Conservation (phyloP, 2,797 vertebrate species). For the Florisuga fusca region DNA sequence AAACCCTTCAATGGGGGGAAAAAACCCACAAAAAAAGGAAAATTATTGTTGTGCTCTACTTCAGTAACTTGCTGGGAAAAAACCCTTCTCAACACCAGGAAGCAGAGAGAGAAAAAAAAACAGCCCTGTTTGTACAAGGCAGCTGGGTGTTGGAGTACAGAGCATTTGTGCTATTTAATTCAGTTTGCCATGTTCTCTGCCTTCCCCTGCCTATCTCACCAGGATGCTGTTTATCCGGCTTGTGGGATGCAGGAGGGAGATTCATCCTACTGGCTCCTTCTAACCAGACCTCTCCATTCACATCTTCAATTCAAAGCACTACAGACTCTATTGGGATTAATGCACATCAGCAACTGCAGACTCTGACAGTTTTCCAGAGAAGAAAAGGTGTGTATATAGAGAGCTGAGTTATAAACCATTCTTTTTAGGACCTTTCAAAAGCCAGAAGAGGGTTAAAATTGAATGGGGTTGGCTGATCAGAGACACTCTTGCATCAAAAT, state of each 20-base stretch:
- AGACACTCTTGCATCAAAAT: neutral
- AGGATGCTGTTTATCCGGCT: neutral
- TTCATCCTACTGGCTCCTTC: neutral
- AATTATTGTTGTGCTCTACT: neutral
- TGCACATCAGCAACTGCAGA: neutral
- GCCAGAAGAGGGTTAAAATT: neutral
- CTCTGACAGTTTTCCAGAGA: neutral
- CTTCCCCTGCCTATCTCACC: neutral
- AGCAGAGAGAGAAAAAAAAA: neutral
- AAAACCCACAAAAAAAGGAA: neutral
- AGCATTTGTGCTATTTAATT: neutral
- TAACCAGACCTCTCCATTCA: neutral
- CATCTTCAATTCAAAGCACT: neutral
- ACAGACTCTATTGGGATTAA: neutral
- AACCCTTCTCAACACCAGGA: neutral
- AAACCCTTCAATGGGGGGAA: neutral
- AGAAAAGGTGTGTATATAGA: neutral
- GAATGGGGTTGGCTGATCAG: neutral
- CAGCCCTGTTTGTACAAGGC: neutral
- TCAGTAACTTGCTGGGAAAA: neutral
- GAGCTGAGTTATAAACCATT: neutral
- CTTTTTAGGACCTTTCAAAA: neutral
- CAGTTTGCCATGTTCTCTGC: neutral
- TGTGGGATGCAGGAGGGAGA: neutral
- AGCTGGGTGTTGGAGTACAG: neutral